Base-by-base conservation (phyloP, 1,140 invertebrate species). In the Berghia stephanieae region DNA sequence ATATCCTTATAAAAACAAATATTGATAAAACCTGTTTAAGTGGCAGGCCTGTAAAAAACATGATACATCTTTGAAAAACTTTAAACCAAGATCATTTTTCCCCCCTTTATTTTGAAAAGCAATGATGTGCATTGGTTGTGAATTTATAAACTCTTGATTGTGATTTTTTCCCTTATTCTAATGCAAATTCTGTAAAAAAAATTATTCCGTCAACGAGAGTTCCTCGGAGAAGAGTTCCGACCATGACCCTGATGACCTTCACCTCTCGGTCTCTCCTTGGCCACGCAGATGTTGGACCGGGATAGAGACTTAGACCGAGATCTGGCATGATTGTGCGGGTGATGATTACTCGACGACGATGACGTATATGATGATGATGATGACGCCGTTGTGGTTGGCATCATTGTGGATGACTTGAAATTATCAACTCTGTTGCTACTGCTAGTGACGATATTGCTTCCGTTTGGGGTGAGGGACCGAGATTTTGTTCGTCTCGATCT, bases 401-500 rank as follows among this genome's bases (percentile, higher is more conserved):
- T n/a, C 60, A 72, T 69, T 16, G 68, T 27, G 68, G 38, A 44
- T 27, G 60, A 46, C 67, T 27, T 52, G 71, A 43, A 34, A 63
- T 1, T 75, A 42, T 60, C n/a, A 67, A 24, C 40, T 55, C 43
- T 44, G 49, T 21, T 43, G 60, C 27, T 18, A 16, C 8, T 44
- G n/a, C 0, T 42, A 13, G 34, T 13, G 38, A 24, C 21, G 38
- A 57, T 27, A 27, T 81, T 82, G 72, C 82, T 81, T 73, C 84
- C 84, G 79, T 86, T 86, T 2, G 85, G 85, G 0, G 85, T 85
- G 18, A 85, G 80, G 40, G 85, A 86, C 27, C 85, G 78, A 74
- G 83, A 84, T n/a, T 80, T 72, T 40, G 79, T 77, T 10, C 67
- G 71, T 66, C 79, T 78, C 16, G 79, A 78, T 49, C 83, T 80